These are phyloP conservation scores for Rapana venosa DNA, from an alignment of 2,888 invertebrate species.

Conservation along the genomic window DNA sequence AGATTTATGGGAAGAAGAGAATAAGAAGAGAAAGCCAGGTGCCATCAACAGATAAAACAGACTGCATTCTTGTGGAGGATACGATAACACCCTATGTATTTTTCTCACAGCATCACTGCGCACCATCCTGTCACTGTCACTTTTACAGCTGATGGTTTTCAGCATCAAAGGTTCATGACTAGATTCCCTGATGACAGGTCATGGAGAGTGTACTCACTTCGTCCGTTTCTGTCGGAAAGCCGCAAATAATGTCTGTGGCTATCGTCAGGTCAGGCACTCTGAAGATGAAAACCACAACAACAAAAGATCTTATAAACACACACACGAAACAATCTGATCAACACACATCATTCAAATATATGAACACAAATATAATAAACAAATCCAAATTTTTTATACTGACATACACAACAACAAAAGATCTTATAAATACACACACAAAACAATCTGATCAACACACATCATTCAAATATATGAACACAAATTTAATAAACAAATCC, in stretches of 20 bases:
- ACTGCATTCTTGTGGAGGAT: too few species aligned
- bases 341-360: not conserved
- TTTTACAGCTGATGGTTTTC: too few species aligned
- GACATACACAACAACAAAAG: not conserved
- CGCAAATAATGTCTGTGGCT: constrained; percentile 98
- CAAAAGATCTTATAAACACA: not conserved
- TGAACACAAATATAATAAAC: not conserved
- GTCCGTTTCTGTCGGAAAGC: constrained; percentile 97
- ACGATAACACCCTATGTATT: too few species aligned
- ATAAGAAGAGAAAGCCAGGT: too few species aligned
- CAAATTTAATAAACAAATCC: not conserved
- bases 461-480: not conserved
- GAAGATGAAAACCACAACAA: constrained; percentile 56
- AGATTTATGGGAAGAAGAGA: too few species aligned
- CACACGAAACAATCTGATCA: not conserved
- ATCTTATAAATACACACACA: not conserved
- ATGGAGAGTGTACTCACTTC: constrained; percentile 65
- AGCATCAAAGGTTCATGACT: too few species aligned
- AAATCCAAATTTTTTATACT: too few species aligned
- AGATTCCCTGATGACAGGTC: too few species aligned
- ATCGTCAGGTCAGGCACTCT: constrained; percentile 94
- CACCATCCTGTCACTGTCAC: too few species aligned
- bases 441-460: too few species aligned
- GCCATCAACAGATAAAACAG: too few species aligned
- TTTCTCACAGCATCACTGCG: too few species aligned